Evolutionary conservation across 2,797 vertebrate genomes (phyloP).

Genomic region (Harpagifer antarcticus): DNA sequence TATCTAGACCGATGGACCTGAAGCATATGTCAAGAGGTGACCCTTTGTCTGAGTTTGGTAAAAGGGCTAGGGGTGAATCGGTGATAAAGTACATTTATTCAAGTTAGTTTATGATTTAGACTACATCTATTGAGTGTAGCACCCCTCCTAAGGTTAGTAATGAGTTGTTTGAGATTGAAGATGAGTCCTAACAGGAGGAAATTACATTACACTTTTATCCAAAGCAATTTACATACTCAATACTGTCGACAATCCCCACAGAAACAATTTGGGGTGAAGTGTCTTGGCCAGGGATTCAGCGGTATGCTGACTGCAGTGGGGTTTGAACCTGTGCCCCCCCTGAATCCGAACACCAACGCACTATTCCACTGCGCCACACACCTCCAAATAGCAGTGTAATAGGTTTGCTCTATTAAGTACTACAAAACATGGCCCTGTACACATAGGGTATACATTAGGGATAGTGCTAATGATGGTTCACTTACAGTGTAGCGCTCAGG

Average conservation of each 20-base stretch:
- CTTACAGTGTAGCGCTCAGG: not conserved
- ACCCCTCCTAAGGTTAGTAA: constrained; percentile 30
- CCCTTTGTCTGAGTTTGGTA: constrained; percentile 28
- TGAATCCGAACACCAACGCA: no score
- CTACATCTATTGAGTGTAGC: constrained; percentile 15
- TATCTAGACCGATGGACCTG: constrained; percentile 62
- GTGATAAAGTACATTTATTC: constrained; percentile 18
- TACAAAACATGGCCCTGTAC: constrained; percentile 36
- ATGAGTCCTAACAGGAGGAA: constrained; percentile 25
- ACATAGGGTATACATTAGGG: not conserved
- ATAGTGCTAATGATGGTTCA: not conserved
- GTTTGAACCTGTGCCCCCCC: no score
- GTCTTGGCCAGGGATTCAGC: no score
- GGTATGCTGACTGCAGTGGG: no score
- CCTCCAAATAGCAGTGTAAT: constrained; percentile 4
- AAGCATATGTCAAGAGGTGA: constrained; percentile 58
- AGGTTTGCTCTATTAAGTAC: constrained; percentile 32
- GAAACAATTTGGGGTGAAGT: no score
- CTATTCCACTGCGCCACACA: no score
- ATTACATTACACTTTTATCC: no score
- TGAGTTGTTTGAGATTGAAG: constrained; percentile 34
- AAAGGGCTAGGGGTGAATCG: constrained; percentile 12
- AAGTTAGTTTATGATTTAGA: constrained; percentile 28
- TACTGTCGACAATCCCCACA: no score
- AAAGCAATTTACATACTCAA: no score